phyloP scores from a whole-genome alignment of 1,140 invertebrate genomes.

The Lordiphosa stackelbergi region DNA sequence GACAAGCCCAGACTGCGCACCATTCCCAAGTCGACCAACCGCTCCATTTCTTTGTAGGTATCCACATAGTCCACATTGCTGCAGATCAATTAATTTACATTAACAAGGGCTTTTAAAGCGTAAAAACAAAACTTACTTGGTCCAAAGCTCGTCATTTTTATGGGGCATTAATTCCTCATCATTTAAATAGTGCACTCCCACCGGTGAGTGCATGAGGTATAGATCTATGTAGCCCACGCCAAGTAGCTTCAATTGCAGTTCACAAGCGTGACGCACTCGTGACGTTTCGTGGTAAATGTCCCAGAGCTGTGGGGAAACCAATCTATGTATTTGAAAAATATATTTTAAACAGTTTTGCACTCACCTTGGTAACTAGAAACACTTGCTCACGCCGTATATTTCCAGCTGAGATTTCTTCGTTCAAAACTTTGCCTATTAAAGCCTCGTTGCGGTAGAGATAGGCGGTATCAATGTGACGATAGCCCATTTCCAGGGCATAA shows the following conservation, averaged over 20 bases:
- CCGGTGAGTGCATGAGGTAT: slow-evolving; percentile 88
- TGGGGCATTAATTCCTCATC: slow-evolving; percentile 51
- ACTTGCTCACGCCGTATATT: slow-evolving; percentile 82
- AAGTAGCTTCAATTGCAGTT: slow-evolving; percentile 80
- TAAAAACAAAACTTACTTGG: slow-evolving; percentile 32
- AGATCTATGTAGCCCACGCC: slow-evolving; percentile 86
- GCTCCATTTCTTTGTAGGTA: slow-evolving; percentile 92
- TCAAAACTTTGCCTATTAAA: slow-evolving; percentile 84
- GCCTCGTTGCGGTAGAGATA: slow-evolving; percentile 83
- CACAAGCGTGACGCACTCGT: slow-evolving; percentile 49
- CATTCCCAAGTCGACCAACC: slow-evolving; percentile 84
- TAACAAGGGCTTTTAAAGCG: background rate
- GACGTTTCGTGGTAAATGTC: slow-evolving; percentile 52
- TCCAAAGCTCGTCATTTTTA: slow-evolving; percentile 20
- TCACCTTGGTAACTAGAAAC: slow-evolving; percentile 83
- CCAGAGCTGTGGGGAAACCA: slow-evolving; percentile 29
- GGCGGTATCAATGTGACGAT: slow-evolving; percentile 87
- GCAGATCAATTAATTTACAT: slow-evolving; percentile 14
- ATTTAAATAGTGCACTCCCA: slow-evolving; percentile 60
- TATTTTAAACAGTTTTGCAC: background rate
- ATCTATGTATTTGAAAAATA: background rate
- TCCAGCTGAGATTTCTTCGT: slow-evolving; percentile 81
- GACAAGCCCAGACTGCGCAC: slow-evolving; percentile 89
- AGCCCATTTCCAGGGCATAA: slow-evolving; percentile 83
- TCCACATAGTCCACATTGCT: slow-evolving; percentile 86